Evolutionary conservation across 2,113 vertebrate genomes (phyloP), one percentile per base, ranked within the genome.

Genomic region (Lagopus muta): DNA sequence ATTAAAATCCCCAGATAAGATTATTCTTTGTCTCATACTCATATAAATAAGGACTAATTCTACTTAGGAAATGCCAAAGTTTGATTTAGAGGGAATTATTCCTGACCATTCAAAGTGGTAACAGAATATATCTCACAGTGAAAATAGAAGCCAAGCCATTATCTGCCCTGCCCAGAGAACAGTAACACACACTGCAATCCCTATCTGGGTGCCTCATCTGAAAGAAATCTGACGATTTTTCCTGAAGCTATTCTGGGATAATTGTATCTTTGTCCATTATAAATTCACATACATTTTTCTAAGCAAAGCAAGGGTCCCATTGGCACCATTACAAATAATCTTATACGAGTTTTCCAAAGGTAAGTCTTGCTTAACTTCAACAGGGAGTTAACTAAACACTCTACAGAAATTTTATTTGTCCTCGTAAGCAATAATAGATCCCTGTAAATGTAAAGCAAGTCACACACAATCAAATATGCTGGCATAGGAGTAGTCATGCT

Each of bases 221-320:
- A 93, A 89, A 87, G 52, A 83, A 76, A 72, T 65, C 17, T 75
- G 70, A 77, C 38, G 17, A 1, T 25, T 84, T 93, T 93, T 90
- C 65, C 90, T 82, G 82, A 80, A 89, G 64, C 38, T 62, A 10
- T 95, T 88, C 66, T 89, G 32, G 66, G 40, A 94, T 90, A 97
- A 95, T 93, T 87, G 40, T 91, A 77, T 86, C 75, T 84, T 95
- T 89, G 73, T 93, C 77, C 81, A 77, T 57, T 88, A 76, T 47
- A 95, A 92, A 83, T 71, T 90, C 58, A 84, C 79, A 74, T 57
- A 9, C 52, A 80, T 87, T 97, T 96, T 96, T 88, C 92, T 69
- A 90, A 85, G 70, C 62, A 91, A 72, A 86, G 85, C 73, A 92
- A 79, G 28, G 48, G 58, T 94, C 84, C 86, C 70, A 67, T 4